Evolutionary conservation across 2,113 vertebrate genomes (phyloP).

Genomic region (Boleophthalmus pectinirostris): DNA sequence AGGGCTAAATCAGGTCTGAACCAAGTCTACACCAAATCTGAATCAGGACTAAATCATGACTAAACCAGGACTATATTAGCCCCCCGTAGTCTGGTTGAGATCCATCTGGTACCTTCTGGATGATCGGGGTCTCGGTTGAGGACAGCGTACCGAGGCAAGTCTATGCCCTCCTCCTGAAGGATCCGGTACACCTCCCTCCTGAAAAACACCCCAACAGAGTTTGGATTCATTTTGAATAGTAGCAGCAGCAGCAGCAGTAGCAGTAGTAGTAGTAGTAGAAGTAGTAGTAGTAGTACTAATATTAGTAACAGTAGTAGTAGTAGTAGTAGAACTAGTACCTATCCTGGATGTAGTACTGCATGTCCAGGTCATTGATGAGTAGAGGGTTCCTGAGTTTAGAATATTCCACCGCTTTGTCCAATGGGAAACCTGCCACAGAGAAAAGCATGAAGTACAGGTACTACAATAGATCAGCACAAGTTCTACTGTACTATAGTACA

Average conservation of each 20-base stretch:
- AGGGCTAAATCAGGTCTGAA: not conserved
- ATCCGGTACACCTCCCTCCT: constrained; percentile 98
- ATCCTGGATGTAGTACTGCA: constrained; percentile 99
- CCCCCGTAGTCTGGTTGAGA: too few species aligned
- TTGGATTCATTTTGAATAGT: not conserved
- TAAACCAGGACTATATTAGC: too few species aligned
- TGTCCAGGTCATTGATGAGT: constrained; percentile 95
- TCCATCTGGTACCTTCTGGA: not conserved
- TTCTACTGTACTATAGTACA: not conserved
- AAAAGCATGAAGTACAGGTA: not conserved
- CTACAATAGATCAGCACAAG: not conserved
- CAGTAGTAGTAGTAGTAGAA: not conserved
- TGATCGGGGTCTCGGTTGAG: constrained; percentile 79
- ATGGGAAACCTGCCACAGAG: constrained; percentile 84
- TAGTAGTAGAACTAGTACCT: constrained; percentile 74
- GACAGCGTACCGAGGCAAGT: constrained; percentile 94
- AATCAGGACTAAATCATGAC: not conserved
- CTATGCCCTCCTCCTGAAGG: constrained; percentile 95
- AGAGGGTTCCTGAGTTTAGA: constrained; percentile 94
- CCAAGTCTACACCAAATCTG: not conserved
- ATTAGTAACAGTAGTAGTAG: not conserved
- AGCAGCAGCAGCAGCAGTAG: not conserved
- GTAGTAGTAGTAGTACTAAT: not conserved
- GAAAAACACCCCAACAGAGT: not conserved
- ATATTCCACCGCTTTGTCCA: constrained; percentile 97